Evolutionary conservation across 2,797 vertebrate species (phyloP), one percentile per base, ranked within the genome.

Genomic region (Alosa sapidissima): DNA sequence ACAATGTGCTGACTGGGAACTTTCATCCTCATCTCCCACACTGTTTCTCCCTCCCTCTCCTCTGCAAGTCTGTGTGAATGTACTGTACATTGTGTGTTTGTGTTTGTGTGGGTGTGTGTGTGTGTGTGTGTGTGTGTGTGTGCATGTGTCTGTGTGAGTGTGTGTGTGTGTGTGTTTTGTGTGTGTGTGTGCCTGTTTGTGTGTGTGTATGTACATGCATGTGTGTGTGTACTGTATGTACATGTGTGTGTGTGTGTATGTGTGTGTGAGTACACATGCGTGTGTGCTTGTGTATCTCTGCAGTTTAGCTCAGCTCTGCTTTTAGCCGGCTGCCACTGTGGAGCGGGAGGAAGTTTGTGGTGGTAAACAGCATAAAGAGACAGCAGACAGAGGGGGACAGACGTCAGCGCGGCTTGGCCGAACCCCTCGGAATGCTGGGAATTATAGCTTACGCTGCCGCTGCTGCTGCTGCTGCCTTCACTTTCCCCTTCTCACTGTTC

Each of bases 401-500:
- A 95, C 94, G 93, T 96, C 95, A 95, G 92, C 87, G 91, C 91
- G 94, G 94, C 93, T 95, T 95, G 94, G 95, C 95, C 91, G 90
- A 92, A 89, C 81, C 88, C 91, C 91, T 89, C 33, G 90, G 93
- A 95, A 95, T 94, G 90, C 81, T 86, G 91, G 88, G 94, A 95
- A 95, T 96, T 94, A 95, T 92, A 95, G 94, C 91, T 90, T 93
- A 28, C 28, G 28, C 28, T 28, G 28, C 88, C 88, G 88, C 91
- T 90, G 91, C 91, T 89, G 94, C 91, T 90, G 93, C 88, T 88
- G 89, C 91, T 91, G 91, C 91, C 90, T 85, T 93, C 88, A 88
- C 72, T 86, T 83, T 51, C 88, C 87, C 90, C 81, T 45, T 19
- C 68, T 41, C 36, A 21, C 68, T 75, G 60, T 82, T 92, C 89